Conservation (phyloP, 2,113 vertebrate species). For the Cisticola juncidis region DNA sequence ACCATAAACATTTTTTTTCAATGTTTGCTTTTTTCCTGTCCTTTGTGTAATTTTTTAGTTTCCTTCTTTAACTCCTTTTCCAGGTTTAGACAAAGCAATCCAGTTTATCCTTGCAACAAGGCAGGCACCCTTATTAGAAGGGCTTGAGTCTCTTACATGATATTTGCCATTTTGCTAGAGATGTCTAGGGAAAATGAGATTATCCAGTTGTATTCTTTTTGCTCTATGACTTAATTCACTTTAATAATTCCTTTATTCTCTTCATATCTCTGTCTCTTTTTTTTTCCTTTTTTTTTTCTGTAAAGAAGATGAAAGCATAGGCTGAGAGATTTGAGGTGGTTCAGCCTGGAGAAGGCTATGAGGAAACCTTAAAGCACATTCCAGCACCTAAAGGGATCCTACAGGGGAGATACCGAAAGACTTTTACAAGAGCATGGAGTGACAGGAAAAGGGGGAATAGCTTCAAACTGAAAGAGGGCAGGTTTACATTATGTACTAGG, state of each 20-base stretch:
- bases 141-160: not conserved
- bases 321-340: not conserved
- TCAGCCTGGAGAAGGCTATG: not conserved
- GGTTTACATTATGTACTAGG: not conserved
- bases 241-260: not conserved
- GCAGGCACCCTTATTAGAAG: not conserved
- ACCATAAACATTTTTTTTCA: not conserved
- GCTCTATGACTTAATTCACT: not conserved
- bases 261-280: not conserved
- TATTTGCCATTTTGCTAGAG: not conserved
- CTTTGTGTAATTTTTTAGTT: not conserved
- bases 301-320: not conserved
- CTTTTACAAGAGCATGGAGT: not conserved
- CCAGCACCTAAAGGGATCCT: not conserved
- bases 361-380: not conserved
- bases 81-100: not conserved
- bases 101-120: not conserved
- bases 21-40: not conserved
- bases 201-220: not conserved
- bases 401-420: not conserved
- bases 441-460: not conserved
- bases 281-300: rapidly evolving
- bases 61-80: not conserved
- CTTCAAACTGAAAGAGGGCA: not conserved
- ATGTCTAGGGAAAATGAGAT: not conserved